Evolutionary conservation across 2,797 vertebrate genomes (phyloP), one percentile per base, ranked within the genome.

Genomic region (Gallinago nigripennis): DNA sequence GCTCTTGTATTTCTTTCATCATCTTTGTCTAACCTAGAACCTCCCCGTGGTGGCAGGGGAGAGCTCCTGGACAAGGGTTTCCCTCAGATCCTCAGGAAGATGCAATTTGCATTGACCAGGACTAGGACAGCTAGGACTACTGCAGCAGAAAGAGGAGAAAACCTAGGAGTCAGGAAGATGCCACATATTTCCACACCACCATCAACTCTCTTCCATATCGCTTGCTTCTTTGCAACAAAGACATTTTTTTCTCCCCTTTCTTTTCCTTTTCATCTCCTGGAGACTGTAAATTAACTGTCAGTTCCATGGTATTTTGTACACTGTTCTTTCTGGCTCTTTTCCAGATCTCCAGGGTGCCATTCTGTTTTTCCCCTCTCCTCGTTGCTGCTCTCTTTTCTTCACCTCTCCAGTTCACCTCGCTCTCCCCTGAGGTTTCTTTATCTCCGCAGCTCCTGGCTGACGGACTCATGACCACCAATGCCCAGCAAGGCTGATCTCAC

Each of bases 241-340:
- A 51, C 53, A 2, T 57, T 41, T 86, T 58, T 27, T 37, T 4
- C 0, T 1, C 71, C 20, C 5, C 51, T 64, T 87, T 31, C 54
- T 68, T 41, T 46, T 48, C 68, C 65, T 45, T 71, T 37, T 68
- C 18, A 88, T 75, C 54, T 89, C 93, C 86, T 79, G 39, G 53
- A 92, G 77, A 33, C 91, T 72, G 56, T 80, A 83, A 92, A 95
- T 93, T 94, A 90, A 84, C 76, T 91, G 84, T 66, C 89, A 82
- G 46, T 25, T 95, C 82, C 60, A 57, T 66, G 45, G 31, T 61
- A 83, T 48, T 93, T 85, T 78, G 61, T 89, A 71, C 65, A 35
- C 71, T 58, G 56, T 69, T 82, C 73, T 90, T 58, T 18, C 86
- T 96, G 94, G 86, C 95, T 85, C 63, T 86, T 79, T 27, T 79